A percentile compares a stretch with the other conserved stretches of the same genome.
Evolutionary conservation across 2,113 vertebrate species (phyloP).

Genomic region (Apteryx mantelli): DNA sequence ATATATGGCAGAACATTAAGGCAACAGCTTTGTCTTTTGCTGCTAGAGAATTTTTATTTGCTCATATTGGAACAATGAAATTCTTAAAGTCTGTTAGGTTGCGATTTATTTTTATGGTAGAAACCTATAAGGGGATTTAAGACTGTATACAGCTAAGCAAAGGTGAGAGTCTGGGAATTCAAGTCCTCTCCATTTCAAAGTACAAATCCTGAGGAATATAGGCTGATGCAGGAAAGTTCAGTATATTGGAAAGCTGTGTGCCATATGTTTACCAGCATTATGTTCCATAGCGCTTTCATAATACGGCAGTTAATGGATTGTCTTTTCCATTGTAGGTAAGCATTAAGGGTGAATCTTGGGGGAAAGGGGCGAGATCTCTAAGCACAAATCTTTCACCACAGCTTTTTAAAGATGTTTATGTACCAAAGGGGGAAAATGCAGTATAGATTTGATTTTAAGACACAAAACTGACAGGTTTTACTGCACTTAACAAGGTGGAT

Average conservation of each 20-base stretch:
- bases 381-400: not conserved
- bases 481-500: not conserved
- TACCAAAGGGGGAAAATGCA: not conserved
- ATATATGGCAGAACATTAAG: not conserved
- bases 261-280: not conserved
- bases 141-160: not conserved
- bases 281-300: not conserved
- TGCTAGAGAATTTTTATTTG: not conserved
- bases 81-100: fast-evolving
- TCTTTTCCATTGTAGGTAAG: not conserved
- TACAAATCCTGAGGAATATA: not conserved
- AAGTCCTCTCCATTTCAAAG: fast-evolving
- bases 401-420: not conserved
- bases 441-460: not conserved
- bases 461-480: not conserved
- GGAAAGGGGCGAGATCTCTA: not conserved
- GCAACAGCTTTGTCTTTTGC: not conserved
- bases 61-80: not conserved
- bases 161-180: not conserved
- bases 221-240: not conserved
- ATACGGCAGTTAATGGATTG: not conserved
- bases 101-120: not conserved
- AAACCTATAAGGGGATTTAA: not conserved
- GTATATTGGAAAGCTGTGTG: not conserved
- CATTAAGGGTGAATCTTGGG: not conserved